Evolutionary conservation across 2,888 invertebrate genomes (phyloP), one percentile per base, ranked within the genome.

Genomic region (Phymatocera aterrima): DNA sequence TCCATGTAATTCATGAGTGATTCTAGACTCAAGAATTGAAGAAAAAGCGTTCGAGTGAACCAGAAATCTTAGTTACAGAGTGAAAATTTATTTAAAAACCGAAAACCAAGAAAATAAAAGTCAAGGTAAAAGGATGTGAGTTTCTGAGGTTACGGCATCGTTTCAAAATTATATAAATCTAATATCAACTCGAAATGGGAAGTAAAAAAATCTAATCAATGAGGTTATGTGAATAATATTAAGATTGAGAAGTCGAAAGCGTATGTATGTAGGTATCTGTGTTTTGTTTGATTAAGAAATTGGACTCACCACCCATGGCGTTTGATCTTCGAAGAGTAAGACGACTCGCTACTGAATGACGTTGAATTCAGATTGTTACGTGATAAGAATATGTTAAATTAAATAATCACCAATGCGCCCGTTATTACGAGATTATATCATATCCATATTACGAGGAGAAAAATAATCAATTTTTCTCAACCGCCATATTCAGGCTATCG

Each of bases 401-500:
- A 64, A 37, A 64, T 64, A 64, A 64, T 18, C 18, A 37, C 8
- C 18, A 34, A 37, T 64, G 61, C 18, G 61, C 34, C 37, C 2
- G 0, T 64, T 15, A 28, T 57, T 28, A 28, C 24, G 28, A 57
- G 28, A 57, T 28, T 57, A 57, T 4, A 57, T 12, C 28, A 57
- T 21, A 57, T 15, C 57, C 28, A 57, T 21, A 57, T 15, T 28
- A 57, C 28, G 1, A 57, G 21, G 3, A 28, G 4, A 28, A 28
- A 28, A 28, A 28, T 57, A 57, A 57, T 57, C 21, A 57, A 57
- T 28, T 28, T 57, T 28, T 5, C 28, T 28, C 57, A 57, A 57
- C 57, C 28, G 57, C 57, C 57, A 57, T 57, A 57, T 57, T 57
- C 10, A 57, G n/a, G 57, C 24, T 57, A 15, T 57, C 57, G 57